Evolutionary conservation across 2,797 vertebrate species (phyloP), one percentile per base, ranked within the genome.

Genomic region (Benthosema pterotum): DNA sequence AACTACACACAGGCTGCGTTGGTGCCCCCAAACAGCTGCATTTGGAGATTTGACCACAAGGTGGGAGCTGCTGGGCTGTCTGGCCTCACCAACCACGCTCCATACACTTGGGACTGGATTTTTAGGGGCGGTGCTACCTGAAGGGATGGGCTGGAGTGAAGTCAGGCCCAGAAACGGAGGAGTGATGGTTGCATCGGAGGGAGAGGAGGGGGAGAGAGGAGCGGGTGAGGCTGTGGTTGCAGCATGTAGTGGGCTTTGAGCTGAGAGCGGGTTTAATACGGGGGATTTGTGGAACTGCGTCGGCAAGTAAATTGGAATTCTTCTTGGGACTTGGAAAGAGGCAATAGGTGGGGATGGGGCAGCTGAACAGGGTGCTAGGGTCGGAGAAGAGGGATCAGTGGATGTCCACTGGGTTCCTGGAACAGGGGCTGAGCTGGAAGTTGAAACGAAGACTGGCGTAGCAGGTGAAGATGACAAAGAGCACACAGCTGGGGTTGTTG

Each of bases 71-170:
- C 9, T 67, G 14, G 82, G 19, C 55, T 89, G 85, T 58, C 86
- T 83, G 52, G 74, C 54, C 16, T 90, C 86, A 2, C 82, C n/a
- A 13, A 90, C 87, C 75, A 92, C 66, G 68, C 86, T 87, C 92
- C 92, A 93, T 49, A 90, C 79, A 2, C 81, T 74, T 52, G 85
- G 80, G 52, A 79, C 53, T 3, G 84, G 42, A 47, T 17, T 79
- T 25, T 66, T 50, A 49, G 65, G 28, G 51, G 32, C 7, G 32
- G 54, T 19, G 43, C 49, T 3, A 54, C 49, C 16, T 83, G 82
- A 5, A 50, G 75, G 45, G 67, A 42, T 8, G 67, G 70, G 45
- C 47, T 38, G 5, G 43, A 71, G 78, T 43, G 78, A 67, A 42
- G 65, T 32, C 43, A 76, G 72, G 66, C 75, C 79, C 19, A 52